A percentile compares a stretch with the other conserved stretches of the same genome.
Evolutionary conservation across 2,113 vertebrate genomes (phyloP).

Genomic region (Paradisaea rubra): DNA sequence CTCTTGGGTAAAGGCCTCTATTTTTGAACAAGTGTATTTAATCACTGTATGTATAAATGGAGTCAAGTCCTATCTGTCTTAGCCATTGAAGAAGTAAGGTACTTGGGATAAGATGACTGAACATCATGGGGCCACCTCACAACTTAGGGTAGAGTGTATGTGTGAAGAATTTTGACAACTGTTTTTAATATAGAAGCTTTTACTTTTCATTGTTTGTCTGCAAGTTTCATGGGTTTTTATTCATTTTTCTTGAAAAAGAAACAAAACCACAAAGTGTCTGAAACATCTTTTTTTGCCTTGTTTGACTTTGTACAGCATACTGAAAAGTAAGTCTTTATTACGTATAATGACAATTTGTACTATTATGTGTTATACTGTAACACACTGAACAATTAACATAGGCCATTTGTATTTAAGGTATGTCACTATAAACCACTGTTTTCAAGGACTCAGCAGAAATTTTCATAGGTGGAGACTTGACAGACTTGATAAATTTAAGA

Average conservation of each 20-base stretch:
- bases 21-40: conserved; percentile 42
- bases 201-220: background rate
- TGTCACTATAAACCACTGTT: background rate
- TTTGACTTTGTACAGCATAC: background rate
- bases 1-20: background rate
- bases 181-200: conserved; percentile 7
- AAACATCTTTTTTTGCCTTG: conserved; percentile 26
- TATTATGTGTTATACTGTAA: background rate
- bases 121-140: background rate
- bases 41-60: background rate
- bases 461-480: background rate
- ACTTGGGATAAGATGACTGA: background rate
- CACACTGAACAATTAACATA: background rate
- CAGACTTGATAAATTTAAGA: background rate
- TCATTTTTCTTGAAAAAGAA: background rate
- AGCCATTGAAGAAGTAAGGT: background rate
- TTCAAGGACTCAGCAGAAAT: background rate
- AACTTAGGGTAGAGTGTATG: background rate
- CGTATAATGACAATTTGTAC: background rate
- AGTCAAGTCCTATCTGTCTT: background rate
- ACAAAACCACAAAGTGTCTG: background rate
- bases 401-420: background rate
- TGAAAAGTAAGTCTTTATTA: background rate
- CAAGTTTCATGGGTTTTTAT: background rate
- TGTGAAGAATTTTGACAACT: background rate